phyloP scores from a whole-genome alignment of 2,113 vertebrate species.

The Leptosomus discolor region DNA sequence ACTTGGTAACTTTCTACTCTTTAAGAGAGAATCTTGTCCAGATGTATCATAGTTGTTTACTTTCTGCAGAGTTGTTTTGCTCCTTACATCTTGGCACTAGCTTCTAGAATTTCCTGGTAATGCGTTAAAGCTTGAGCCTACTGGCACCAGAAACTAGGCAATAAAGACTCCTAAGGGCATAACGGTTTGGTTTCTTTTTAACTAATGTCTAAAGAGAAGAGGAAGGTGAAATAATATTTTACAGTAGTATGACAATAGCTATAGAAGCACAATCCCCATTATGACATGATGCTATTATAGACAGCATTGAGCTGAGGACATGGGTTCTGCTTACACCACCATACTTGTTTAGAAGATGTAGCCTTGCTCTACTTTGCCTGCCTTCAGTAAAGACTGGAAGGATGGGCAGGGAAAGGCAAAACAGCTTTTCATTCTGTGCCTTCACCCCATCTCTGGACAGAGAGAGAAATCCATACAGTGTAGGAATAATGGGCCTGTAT shows the following conservation, averaged over 20 bases:
- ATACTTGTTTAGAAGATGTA: fast-evolving
- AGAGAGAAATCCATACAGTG: not conserved
- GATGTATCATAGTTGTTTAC: not conserved
- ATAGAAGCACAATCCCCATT: fast-evolving
- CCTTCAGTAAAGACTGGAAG: not conserved
- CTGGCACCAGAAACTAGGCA: not conserved
- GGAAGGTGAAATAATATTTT: not conserved
- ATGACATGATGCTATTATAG: not conserved
- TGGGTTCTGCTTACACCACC: not conserved
- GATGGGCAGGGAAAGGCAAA: not conserved
- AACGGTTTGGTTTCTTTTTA: not conserved
- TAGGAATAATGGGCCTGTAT: not conserved
- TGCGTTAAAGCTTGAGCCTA: not conserved
- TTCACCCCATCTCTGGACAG: not conserved
- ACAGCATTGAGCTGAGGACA: not conserved
- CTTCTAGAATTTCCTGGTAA: not conserved
- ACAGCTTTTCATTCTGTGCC: not conserved
- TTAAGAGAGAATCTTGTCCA: not conserved
- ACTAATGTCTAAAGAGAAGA: not conserved
- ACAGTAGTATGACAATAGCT: not conserved
- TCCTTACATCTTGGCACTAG: not conserved
- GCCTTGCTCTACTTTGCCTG: not conserved
- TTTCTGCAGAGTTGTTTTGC: not conserved
- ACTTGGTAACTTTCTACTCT: not conserved
- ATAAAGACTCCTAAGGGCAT: not conserved